Evolutionary conservation across 2,113 vertebrate species (phyloP), one percentile per base, ranked within the genome.

Genomic region (Charina bottae): DNA sequence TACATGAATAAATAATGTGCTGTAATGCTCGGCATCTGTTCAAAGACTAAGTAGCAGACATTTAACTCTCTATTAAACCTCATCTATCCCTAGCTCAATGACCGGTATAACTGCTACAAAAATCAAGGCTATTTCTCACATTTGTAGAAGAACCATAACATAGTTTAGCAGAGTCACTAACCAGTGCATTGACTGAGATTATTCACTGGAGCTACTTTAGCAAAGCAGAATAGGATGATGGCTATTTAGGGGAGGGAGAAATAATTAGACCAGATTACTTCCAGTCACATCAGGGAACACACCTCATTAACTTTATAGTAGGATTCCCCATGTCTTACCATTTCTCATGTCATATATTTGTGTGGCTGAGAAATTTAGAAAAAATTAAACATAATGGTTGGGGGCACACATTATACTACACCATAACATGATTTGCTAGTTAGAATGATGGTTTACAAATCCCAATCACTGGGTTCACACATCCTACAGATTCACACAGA

Each of bases 281-380:
- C 94, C 95, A 96, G 94, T 97, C 93, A 96, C 68, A 94, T 0
- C 92, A 91, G 64, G 89, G 94, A 97, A 92, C 24, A 53, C 68
- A 95, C 92, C 92, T 97, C 95, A 97, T 97, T 97, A 96, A 91
- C 92, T 97, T 95, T 94, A 89, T 97, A 96, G 97, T 97, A 96
- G 95, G 93, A 95, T 60, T 95, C 6, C 94, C 83, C 96, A 33
- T 94, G 60, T 95, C 95, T 94, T 95, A 94, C 92, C 96, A 87
- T 97, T 49, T 33, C 89, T 96, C 86, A 92, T 87, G 96, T 42
- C 56, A 91, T 95, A 85, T 92, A 97, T 97, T 94, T 95, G 78
- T 97, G 89, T 91, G 93, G 90, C 92, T 95, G 90, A 97, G 96
- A 95, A 94, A 96, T 96, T 97, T 97, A 96, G 94, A 97, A 95